Evolutionary conservation across 92 coral and sea anemone genomes (phyloP).

Genomic region (Porites evermanni): DNA sequence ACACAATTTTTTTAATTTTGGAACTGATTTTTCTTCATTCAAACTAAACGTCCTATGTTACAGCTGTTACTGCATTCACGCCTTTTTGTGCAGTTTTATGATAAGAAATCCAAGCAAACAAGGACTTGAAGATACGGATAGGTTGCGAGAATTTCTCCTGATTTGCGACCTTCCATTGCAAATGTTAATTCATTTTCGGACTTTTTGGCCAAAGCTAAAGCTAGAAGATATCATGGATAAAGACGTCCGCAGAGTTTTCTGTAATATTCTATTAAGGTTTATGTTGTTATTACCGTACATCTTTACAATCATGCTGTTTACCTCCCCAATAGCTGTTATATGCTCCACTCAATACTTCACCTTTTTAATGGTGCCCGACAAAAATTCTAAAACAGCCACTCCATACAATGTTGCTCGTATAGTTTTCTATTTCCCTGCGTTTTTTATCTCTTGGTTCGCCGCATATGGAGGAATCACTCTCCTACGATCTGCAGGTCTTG

Average conservation of each 20-base stretch:
- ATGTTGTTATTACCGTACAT: too few relatives aligned
- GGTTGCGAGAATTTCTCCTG: too few relatives aligned
- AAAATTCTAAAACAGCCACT: too few relatives aligned
- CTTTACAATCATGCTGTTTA: too few relatives aligned
- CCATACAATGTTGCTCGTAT: background rate
- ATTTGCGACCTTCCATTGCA: background rate
- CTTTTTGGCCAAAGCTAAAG: background rate
- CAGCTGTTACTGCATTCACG: conserved; percentile 13
- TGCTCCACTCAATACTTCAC: too few relatives aligned
- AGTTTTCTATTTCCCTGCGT: background rate
- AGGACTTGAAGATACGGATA: background rate
- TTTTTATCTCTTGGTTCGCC: background rate
- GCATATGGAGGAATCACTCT: background rate
- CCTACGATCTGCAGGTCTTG: background rate
- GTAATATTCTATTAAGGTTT: too few relatives aligned
- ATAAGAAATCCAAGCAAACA: background rate
- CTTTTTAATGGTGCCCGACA: too few relatives aligned
- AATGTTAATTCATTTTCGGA: background rate
- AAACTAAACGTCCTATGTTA: background rate
- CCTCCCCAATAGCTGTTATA: too few relatives aligned
- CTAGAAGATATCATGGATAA: too few relatives aligned
- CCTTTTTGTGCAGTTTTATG: background rate
- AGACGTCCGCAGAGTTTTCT: background rate
- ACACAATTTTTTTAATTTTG: background rate
- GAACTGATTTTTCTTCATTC: background rate